Base-by-base conservation (phyloP, 2,888 invertebrate species). In the Sphecodes monilicornis region DNA sequence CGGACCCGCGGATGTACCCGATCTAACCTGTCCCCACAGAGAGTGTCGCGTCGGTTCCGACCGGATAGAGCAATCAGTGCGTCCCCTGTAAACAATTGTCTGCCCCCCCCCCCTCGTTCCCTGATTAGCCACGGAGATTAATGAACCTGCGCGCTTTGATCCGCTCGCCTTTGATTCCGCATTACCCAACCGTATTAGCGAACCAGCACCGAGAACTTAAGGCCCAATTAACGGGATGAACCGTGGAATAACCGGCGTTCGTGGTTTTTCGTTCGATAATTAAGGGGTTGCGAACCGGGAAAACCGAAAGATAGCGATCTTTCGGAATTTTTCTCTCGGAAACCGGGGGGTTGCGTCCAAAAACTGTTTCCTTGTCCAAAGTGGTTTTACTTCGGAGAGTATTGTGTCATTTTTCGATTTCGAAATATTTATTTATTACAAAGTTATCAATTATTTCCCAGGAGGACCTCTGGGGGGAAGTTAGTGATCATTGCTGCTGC, bases 51-150 rank as follows among this genome's bases (percentile, higher is more conserved):
- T 26, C 41, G 36, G 50, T 41, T 78, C 50, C 69, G 68, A 75
- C 66, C 57, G 70, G 68, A 79, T 70, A 76, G 68, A 46, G 73
- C 78, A 86, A 86, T 81, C 75, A 76, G 57, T 11, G 78, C 41
- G 69, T 43, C 41, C 74, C 50, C 70, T 71, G 82, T 77, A 83
- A 80, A 86, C 86, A 86, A 78, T 76, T 43, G 76, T 60, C 54
- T 43, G 39, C 43, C 46, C 39, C 43, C 66, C 22, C 60, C 66
- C 36, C 50, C 39, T 36, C 39, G 71, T n/a, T 66, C 71, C 75
- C 75, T 86, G 86, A 86, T 87, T 84, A 75, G 78, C 50, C 66
- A 76, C 82, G 50, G 78, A 78, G 84, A 76, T 83, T 87, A 86
- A 81, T 72, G 74, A 84, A 86, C 68, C 76, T 68, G 76, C 39